Evolutionary conservation across 2,797 vertebrate species (phyloP).

Genomic region (Lateolabrax maculatus): DNA sequence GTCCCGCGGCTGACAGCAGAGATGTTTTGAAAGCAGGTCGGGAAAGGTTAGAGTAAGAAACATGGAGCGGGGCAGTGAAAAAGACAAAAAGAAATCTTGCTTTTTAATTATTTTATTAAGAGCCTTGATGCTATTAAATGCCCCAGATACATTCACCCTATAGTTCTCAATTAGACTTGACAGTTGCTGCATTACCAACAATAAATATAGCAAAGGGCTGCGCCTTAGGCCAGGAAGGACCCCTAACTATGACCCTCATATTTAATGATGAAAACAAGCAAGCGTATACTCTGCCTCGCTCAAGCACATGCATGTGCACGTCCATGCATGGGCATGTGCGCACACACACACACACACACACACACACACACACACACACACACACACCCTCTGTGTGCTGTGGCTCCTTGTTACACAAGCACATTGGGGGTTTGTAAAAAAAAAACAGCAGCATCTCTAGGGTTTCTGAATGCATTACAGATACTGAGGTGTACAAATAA

Average conservation of each 20-base stretch:
- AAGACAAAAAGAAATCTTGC: slow-evolving; percentile 83
- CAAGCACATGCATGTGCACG: slow-evolving; percentile 52
- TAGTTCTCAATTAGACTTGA: slow-evolving; percentile 86
- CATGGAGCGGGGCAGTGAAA: slow-evolving; percentile 74
- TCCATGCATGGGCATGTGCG: slow-evolving; percentile 23
- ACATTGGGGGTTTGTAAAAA: slow-evolving; percentile 32
- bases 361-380: slow-evolving; percentile 18
- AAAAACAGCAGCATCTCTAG: slow-evolving; percentile 30
- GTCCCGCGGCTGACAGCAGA: slow-evolving; percentile 68
- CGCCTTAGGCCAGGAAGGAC: slow-evolving; percentile 79
- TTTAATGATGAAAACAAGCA: slow-evolving; percentile 88
- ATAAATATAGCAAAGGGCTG: slow-evolving; percentile 87
- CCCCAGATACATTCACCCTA: slow-evolving; percentile 85
- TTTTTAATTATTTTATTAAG: slow-evolving; percentile 85
- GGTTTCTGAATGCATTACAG: slow-evolving; percentile 26
- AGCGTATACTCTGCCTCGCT: slow-evolving; percentile 70
- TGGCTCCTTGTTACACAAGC: slow-evolving; percentile 58
- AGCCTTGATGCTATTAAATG: slow-evolving; percentile 86
- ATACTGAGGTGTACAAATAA: background rate
- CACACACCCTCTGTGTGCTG: slow-evolving; percentile 12
- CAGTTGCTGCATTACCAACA: slow-evolving; percentile 87
- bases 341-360: slow-evolving; percentile 5
- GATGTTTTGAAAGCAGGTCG: slow-evolving; percentile 76
- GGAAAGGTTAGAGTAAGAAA: slow-evolving; percentile 80
- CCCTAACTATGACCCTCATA: slow-evolving; percentile 85